These are phyloP conservation scores for Chesias legatella DNA, from an alignment of 2,888 invertebrate species.

Conservation along the genomic window DNA sequence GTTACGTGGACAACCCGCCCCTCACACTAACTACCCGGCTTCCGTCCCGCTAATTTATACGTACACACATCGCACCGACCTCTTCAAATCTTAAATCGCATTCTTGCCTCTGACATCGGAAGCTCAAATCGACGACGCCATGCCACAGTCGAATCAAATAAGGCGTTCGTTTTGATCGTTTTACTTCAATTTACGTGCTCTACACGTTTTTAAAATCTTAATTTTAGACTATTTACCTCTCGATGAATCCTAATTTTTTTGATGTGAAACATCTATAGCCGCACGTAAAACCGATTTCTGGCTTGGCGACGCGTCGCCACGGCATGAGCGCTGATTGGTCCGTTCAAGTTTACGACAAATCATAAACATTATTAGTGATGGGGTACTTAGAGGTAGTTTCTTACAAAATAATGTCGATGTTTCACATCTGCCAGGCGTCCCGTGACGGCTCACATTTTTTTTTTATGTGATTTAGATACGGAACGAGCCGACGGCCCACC, in stretches of 20 bases:
- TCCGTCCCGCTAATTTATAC: constrained; percentile 72
- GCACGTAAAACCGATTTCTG: no score
- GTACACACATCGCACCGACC: constrained; percentile 57
- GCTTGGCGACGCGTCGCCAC: no score
- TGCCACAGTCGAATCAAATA: constrained; percentile 50
- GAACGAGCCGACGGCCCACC: no score
- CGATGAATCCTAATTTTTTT: constrained; percentile 29
- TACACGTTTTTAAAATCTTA: constrained; percentile 34
- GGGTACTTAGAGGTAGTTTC: no score
- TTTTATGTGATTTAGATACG: no score
- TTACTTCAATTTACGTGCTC: constrained; percentile 44
- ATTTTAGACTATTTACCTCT: constrained; percentile 25
- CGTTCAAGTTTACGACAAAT: no score
- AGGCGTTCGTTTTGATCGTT: constrained; percentile 53
- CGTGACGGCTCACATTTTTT: no score
- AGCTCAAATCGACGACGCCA: constrained; percentile 33
- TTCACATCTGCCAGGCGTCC: no score
- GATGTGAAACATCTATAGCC: background rate
- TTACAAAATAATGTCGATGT: no score
- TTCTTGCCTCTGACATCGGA: constrained; percentile 55
- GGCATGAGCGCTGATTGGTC: no score
- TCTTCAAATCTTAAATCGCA: constrained; percentile 64
- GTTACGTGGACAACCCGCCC: constrained; percentile 74
- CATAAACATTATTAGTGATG: no score
- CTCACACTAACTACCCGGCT: constrained; percentile 70